Evolutionary conservation across 2,113 vertebrate genomes (phyloP).

Genomic region (Dromas ardeola): DNA sequence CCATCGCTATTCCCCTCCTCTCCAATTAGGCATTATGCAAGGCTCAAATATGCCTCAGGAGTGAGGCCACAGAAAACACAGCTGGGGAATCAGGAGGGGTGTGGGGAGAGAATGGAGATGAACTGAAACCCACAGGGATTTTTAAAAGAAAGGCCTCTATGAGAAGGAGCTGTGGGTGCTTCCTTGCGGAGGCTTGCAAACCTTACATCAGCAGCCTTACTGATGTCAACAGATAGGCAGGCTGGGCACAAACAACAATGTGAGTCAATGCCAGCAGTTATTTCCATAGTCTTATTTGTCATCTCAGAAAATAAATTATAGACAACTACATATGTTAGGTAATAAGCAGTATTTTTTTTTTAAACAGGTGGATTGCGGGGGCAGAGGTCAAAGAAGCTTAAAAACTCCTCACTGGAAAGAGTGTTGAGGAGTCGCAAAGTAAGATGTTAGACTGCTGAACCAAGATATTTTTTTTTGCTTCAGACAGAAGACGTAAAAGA

Average conservation of each 20-base stretch:
- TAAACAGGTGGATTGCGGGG: background rate
- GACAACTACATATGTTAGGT: background rate
- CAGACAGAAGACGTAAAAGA: background rate
- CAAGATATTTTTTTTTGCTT: background rate
- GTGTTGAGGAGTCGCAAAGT: background rate
- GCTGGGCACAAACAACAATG: background rate
- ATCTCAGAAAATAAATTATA: background rate
- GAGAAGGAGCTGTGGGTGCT: background rate
- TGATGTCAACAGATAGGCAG: background rate
- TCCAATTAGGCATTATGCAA: background rate
- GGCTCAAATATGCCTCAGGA: background rate
- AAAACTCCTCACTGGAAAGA: background rate
- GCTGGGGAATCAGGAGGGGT: background rate
- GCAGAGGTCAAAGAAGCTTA: background rate
- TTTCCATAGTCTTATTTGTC: background rate
- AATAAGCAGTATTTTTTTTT: background rate
- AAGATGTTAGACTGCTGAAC: background rate
- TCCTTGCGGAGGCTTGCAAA: background rate
- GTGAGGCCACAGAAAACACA: background rate
- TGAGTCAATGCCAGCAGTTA: background rate
- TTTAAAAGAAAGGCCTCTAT: background rate
- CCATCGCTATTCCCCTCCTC: background rate
- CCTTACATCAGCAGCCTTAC: background rate
- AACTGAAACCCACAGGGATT: background rate
- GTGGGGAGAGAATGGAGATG: background rate